phyloP scores from a whole-genome alignment of 92 coral and sea anemone species.

The Plumapathes pennacea region DNA sequence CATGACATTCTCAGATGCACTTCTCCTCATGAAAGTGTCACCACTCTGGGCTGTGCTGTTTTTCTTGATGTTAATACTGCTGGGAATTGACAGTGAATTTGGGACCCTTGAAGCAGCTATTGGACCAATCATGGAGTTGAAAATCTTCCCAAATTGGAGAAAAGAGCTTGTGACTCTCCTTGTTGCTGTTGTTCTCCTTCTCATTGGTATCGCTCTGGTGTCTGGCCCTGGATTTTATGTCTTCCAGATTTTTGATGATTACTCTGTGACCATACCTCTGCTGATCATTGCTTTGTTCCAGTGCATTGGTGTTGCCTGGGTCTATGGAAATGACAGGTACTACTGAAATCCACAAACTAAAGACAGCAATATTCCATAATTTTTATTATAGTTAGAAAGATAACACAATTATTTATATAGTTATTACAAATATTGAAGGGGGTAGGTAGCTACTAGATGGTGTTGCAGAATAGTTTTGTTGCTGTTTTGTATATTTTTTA shows the following conservation, averaged over 20 bases:
- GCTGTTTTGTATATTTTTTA: neutral
- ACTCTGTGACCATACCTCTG: slow-evolving; percentile 93
- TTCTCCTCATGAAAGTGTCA: slow-evolving; percentile 90
- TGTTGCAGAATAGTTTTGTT: too few species aligned
- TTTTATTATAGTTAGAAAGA: neutral
- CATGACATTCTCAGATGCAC: slow-evolving; percentile 98
- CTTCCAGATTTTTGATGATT: slow-evolving; percentile 97
- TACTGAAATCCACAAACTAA: neutral
- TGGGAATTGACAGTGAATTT: slow-evolving; percentile 99
- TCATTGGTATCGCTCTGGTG: slow-evolving; percentile 85
- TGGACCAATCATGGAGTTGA: slow-evolving; percentile 93
- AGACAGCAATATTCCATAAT: neutral
- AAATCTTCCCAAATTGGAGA: slow-evolving; percentile 82
- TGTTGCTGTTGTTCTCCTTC: slow-evolving; percentile 72
- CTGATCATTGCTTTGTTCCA: slow-evolving; percentile 94
- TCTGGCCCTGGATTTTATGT: slow-evolving; percentile 90
- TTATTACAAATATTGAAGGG: neutral
- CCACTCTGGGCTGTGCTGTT: slow-evolving; percentile 98
- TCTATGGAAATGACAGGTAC: slow-evolving; percentile 97
- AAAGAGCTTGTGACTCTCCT: slow-evolving; percentile 81
- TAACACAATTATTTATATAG: neutral
- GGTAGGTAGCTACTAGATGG: too few species aligned
- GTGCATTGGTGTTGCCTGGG: slow-evolving; percentile 99
- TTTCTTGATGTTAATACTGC: slow-evolving; percentile 90
- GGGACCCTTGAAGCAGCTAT: slow-evolving; percentile 99